Base-by-base conservation (phyloP, 2,113 vertebrate genomes). In the Tricholaema leucomelas region DNA sequence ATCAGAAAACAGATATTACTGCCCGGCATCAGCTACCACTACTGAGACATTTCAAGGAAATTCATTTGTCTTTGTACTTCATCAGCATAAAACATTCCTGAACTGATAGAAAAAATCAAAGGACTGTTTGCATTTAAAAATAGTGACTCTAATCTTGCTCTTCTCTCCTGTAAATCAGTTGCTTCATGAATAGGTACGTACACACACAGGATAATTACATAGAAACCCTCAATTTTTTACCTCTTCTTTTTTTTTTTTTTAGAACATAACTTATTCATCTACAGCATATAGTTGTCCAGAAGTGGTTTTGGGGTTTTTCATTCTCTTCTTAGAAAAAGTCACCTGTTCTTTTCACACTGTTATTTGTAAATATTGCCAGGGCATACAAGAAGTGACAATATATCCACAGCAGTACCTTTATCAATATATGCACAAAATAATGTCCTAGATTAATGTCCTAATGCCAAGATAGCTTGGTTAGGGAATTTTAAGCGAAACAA, bases 191-290 rank as follows among this genome's bases (percentile, higher is more conserved):
- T 13, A 61, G 24, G 25, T 23, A 75, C 2, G 23, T 5, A 46
- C 4, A 23, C 6, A 46, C 4, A 23, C 6, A 17, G 2, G 4
- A 23, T 19, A 36, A 64, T 13, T 3, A 65, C 73, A 61, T 2
- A 54, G 28, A 56, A 81, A 1, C 1, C 1, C 2, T 0, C 0
- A 8, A 1, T 5, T 6, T 27, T 28, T 46, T n/a, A n/a, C n/a
- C n/a, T n/a, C n/a, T n/a, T n/a, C n/a, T 27, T 64, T 85, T n/a
- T 6, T 27, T 28, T 25, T 19, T 64, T 85, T 33, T 20, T 10
- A 28, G 15, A 59, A 64, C 81, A 60, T 33, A 58, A 7, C 1
- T 23, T 42, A 59, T 8, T 70, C 5, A 31, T 78, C 61, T 52
- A 2, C 7, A 69, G 14, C 0, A 0, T 12, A 8, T 8, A 60